Percentiles rank a stretch among this genome's conserved stretches.
These are phyloP conservation scores for Anguilla rostrata DNA, from an alignment of 2,113 vertebrate species.

Conservation along the genomic window DNA sequence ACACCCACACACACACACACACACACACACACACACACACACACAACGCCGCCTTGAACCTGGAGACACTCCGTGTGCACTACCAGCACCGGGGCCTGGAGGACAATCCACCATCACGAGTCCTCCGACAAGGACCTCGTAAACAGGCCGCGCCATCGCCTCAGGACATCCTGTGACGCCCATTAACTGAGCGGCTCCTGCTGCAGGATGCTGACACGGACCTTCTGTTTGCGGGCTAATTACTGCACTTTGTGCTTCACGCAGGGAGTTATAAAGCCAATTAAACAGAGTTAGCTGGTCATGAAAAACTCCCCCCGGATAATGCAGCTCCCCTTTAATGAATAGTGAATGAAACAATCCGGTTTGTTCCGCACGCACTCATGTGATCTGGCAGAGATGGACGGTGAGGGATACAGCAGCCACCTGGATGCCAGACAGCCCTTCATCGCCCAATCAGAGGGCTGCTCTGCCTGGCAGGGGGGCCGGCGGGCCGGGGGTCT, in stretches of 20 bases:
- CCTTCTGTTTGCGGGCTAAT: neutral
- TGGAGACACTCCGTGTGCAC: neutral
- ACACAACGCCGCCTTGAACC: neutral
- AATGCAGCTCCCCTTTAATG: too few species aligned
- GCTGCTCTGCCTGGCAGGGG: neutral
- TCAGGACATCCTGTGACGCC: neutral
- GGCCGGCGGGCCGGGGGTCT: neutral
- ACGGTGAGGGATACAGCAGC: neutral
- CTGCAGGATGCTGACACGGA: neutral
- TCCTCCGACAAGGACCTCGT: neutral
- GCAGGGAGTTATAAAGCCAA: neutral
- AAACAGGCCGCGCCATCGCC: neutral
- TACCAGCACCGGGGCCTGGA: neutral
- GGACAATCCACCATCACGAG: neutral
- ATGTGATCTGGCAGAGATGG: neutral
- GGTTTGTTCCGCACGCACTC: neutral
- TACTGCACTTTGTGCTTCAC: neutral
- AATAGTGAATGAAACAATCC: neutral
- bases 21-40: neutral
- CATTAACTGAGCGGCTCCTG: neutral
- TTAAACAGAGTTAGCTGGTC: conserved; percentile 12
- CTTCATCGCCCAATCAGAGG: neutral
- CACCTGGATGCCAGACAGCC: neutral
- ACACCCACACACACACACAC: neutral
- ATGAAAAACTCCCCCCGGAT: neutral